Percentiles rank a stretch among this genome's conserved stretches.
These are phyloP conservation scores for Synanthedon vespiformis DNA, from an alignment of 2,888 invertebrate genomes.

Conservation along the genomic window DNA sequence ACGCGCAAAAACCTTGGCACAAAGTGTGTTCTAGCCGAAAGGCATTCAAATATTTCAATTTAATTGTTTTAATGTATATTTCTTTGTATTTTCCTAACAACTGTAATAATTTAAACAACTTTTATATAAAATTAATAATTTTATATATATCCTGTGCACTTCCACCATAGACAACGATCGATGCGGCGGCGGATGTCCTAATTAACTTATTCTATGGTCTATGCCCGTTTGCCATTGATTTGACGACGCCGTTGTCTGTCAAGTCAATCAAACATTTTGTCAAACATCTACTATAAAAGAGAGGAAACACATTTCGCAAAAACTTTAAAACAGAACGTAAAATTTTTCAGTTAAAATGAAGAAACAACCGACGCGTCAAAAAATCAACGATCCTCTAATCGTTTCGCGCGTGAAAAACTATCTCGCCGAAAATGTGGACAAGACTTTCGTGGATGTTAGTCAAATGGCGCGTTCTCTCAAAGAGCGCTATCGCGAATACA, in stretches of 20 bases:
- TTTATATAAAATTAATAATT: no score
- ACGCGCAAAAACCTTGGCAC: no score
- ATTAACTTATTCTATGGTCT: slow-evolving; percentile 5
- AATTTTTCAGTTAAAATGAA: slow-evolving; percentile 39
- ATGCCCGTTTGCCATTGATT: slow-evolving; percentile 47
- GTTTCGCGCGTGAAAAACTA: slow-evolving; percentile 78
- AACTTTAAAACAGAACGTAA: neutral
- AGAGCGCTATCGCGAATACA: slow-evolving; percentile 80
- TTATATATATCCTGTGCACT: no score
- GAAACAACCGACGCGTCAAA: slow-evolving; percentile 62
- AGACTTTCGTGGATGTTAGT: slow-evolving; percentile 84
- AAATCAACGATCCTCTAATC: slow-evolving; percentile 67
- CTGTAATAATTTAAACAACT: no score
- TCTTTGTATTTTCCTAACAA: no score
- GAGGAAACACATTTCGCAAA: neutral
- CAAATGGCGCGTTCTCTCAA: slow-evolving; percentile 86
- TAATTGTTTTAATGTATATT: no score
- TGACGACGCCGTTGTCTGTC: slow-evolving; percentile 30
- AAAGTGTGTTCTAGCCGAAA: no score
- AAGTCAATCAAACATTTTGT: neutral
- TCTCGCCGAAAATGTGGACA: slow-evolving; percentile 83
- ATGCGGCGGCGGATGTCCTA: slow-evolving; percentile 9
- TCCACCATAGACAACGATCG: neutral
- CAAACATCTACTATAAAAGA: neutral
- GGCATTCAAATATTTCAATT: no score